Percentiles rank a stretch among this genome's conserved stretches.
These are phyloP conservation scores for Vulpes lagopus DNA, from an alignment of 2,113 vertebrate genomes.

Conservation along the genomic window DNA sequence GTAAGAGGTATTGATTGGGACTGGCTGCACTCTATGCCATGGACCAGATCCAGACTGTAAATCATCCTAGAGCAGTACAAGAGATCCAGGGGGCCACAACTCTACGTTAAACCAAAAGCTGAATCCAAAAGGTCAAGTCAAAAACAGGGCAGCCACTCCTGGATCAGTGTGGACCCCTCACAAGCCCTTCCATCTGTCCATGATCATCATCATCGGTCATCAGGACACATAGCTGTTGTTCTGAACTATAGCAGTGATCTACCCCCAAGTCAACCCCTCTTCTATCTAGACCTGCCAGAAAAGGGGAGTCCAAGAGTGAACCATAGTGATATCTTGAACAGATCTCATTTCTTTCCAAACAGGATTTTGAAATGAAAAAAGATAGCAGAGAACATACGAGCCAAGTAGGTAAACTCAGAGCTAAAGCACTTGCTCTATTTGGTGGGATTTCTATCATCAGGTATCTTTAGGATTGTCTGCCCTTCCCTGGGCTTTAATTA, in stretches of 20 bases:
- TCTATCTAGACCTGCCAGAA: background rate
- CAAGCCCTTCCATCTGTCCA: background rate
- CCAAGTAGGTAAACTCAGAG: background rate
- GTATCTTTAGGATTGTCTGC: background rate
- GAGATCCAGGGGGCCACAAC: background rate
- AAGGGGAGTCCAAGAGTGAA: background rate
- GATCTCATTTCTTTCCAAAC: slow-evolving; percentile 47
- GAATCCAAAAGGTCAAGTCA: slow-evolving; percentile 4
- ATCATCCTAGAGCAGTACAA: background rate
- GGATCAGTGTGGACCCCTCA: background rate
- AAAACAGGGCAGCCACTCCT: background rate
- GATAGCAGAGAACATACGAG: background rate
- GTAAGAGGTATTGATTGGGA: slow-evolving; percentile 53
- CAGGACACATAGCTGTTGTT: background rate
- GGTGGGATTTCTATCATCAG: background rate
- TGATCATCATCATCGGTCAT: background rate
- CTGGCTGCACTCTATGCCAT: background rate
- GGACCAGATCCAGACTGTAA: background rate
- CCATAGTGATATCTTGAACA: background rate
- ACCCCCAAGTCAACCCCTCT: background rate
- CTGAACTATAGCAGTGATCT: background rate
- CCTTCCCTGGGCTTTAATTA: background rate
- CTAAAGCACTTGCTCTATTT: background rate
- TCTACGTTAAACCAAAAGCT: background rate
- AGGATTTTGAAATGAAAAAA: slow-evolving; percentile 23